Conservation (phyloP, 2,888 invertebrate genomes). For the Marasmarcha lunaedactyla region DNA sequence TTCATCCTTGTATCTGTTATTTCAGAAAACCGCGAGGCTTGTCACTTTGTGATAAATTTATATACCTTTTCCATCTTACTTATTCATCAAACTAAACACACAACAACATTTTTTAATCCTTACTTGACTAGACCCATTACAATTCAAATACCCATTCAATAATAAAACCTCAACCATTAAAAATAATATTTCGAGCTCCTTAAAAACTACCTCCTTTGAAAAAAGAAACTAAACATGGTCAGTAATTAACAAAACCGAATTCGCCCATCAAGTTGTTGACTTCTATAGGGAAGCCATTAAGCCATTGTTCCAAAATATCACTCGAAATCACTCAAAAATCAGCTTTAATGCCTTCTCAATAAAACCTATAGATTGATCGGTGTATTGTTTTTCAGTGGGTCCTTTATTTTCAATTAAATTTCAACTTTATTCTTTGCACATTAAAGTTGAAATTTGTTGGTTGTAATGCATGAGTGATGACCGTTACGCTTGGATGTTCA, state of each 20-base stretch:
- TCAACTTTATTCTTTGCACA: constrained; percentile 15
- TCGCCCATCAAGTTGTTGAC: constrained; percentile 53
- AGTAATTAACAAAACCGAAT: constrained; percentile 58
- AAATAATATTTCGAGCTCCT: too few relatives aligned
- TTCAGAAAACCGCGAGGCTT: too few relatives aligned
- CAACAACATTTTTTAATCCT: too few relatives aligned
- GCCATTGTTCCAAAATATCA: constrained; percentile 31
- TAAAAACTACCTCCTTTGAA: too few relatives aligned
- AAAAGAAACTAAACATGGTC: constrained; percentile 27
- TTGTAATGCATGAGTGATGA: not conserved
- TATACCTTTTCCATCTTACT: too few relatives aligned
- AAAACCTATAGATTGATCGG: constrained; percentile 39
- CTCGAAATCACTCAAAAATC: constrained; percentile 24
- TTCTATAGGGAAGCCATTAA: constrained; percentile 25
- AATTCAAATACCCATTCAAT: too few relatives aligned
- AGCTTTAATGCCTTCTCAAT: constrained; percentile 31
- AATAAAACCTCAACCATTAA: too few relatives aligned
- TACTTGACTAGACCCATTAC: too few relatives aligned
- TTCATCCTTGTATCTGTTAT: too few relatives aligned
- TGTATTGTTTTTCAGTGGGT: constrained; percentile 13
- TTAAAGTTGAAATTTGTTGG: too few relatives aligned
- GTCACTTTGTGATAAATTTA: too few relatives aligned
- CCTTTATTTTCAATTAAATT: constrained; percentile 29
- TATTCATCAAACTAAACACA: too few relatives aligned
- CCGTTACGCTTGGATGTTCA: constrained; percentile 39